Base-by-base conservation (phyloP, 30 jellyfish, hydroid and myxozoan genomes). In the Phacellophora camtschatica region DNA sequence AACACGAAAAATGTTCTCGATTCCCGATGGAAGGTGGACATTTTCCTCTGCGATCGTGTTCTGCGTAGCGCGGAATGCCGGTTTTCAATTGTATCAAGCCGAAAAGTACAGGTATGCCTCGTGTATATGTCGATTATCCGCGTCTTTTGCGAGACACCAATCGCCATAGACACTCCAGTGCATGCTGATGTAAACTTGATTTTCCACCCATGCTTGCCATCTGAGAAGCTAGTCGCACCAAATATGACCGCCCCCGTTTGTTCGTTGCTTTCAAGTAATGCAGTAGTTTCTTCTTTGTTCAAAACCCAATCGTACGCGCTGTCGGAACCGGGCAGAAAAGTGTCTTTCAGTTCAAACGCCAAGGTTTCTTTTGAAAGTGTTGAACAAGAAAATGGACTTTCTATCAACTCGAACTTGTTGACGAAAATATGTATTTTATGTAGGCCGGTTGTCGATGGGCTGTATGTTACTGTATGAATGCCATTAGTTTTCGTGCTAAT, bases 121-220 rank as follows among this genome's bases (percentile, higher is more conserved):
- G 73, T 65, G 35, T 80, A 83, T 2, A 80, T 67, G 34, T 80
- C 91, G 59, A 80, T 41, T 19, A 80, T 41, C n/a, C 91, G 55
- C 0, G 91, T 80, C 83, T 80, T 80, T 45, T 33, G 84, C n/a
- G 91, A 80, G 58, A 80, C 91, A 1, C 91, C 91, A 24, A 80
- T 66, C 4, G 91, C 48, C 22, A 80, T 80, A 34, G 49, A 43
- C 16, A 80, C 91, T 32, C 84, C 82, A 1, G 91, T 71, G 66
- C 91, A 80, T 10, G 91, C 91, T 41, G 83, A 62, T 37, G 91
- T 65, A 84, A 80, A 80, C 56, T 80, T 80, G 2, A 80, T 59
- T 48, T 62, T 59, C 91, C 91, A 80, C 57, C 91, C 91, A 39
- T 80, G 91, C 34, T 80, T 80, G 19, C 91, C 91, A 4, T 24